A percentile compares a stretch with the other conserved stretches of the same genome.
Conservation (phyloP, 2,888 invertebrate genomes). For the Serrognathus titanus region DNA sequence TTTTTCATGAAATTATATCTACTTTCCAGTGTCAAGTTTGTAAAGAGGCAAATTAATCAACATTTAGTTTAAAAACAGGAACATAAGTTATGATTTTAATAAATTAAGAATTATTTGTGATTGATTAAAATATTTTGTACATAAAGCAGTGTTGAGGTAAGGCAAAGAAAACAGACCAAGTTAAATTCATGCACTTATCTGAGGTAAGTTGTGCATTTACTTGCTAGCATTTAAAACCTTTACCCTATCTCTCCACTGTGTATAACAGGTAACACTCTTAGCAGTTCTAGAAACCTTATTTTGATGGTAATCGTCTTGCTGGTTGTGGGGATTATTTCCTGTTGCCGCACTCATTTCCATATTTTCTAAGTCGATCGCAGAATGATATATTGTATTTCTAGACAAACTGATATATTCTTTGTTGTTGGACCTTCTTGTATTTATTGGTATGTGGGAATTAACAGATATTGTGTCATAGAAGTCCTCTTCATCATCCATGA, state of each 20-base stretch:
- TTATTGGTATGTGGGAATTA: constrained; percentile 35
- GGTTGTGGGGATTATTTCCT: constrained; percentile 3
- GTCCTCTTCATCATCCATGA: constrained; percentile 42
- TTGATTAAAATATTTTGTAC: too few species aligned
- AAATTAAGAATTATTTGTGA: too few species aligned
- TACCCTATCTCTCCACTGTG: constrained; percentile 63
- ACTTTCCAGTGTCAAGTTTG: too few species aligned
- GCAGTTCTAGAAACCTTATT: constrained; percentile 55
- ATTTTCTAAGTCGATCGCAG: constrained; percentile 55
- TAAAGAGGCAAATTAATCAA: too few species aligned
- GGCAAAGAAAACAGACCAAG: constrained; percentile 23
- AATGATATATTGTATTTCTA: constrained; percentile 59
- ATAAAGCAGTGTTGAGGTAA: constrained; percentile 34
- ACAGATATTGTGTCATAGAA: constrained; percentile 48
- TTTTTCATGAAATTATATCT: too few species aligned
- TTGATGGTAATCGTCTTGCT: constrained; percentile 15
- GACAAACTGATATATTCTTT: constrained; percentile 52
- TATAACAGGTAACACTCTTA: constrained; percentile 50
- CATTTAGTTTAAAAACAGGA: too few species aligned
- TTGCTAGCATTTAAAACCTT: constrained; percentile 23
- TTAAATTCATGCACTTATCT: constrained; percentile 2
- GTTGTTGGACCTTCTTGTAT: constrained; percentile 34
- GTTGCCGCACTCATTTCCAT: constrained; percentile 11
- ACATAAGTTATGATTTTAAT: too few species aligned
- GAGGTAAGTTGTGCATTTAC: constrained; percentile 3